These are phyloP conservation scores for Astreopora myriophthalma DNA, from an alignment of 64 coral and sea anemone genomes.

Conservation along the genomic window DNA sequence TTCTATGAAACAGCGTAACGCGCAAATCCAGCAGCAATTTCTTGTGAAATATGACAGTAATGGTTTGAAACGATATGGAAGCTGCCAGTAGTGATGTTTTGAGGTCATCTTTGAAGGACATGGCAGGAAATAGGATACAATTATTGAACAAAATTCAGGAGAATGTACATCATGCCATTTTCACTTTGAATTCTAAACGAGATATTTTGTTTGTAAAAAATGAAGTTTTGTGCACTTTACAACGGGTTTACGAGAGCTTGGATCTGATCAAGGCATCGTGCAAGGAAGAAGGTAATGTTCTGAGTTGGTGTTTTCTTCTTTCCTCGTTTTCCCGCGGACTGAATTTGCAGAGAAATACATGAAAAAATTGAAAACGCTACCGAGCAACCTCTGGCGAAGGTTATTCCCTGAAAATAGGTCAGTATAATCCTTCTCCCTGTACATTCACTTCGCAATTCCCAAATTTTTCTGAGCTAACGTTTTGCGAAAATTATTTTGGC, in stretches of 20 bases:
- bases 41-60: neutral
- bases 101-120: neutral
- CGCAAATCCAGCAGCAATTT: no score
- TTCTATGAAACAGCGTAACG: no score
- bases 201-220: neutral
- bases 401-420: no score
- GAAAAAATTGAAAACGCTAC: no score
- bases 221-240: neutral
- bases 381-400: no score
- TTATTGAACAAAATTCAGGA: constrained; percentile 5
- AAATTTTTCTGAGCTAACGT: no score
- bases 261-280: neutral
- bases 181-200: neutral
- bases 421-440: no score
- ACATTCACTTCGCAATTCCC: no score
- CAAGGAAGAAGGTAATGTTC: constrained; percentile 14
- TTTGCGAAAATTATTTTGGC: no score
- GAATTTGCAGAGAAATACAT: no score
- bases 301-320: neutral
- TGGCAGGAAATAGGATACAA: neutral
- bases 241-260: neutral
- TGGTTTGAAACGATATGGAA: neutral
- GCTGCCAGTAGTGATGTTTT: neutral
- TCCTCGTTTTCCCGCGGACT: neutral
- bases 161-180: neutral